phyloP scores from a whole-genome alignment of 1,140 invertebrate species.

The Drosophila burlai region DNA sequence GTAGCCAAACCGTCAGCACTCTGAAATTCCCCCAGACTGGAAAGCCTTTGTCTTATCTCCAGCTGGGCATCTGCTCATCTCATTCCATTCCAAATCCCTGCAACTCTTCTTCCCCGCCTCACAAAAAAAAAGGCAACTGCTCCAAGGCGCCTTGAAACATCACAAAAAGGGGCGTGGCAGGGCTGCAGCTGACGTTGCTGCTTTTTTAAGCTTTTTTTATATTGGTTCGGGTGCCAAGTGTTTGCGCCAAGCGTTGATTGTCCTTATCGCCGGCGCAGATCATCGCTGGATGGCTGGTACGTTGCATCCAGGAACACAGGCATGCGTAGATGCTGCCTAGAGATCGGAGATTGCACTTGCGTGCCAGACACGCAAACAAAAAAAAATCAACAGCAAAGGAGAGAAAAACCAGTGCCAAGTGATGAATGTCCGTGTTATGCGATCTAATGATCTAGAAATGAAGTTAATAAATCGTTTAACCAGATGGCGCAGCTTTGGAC shows the following conservation, averaged over 20 bases:
- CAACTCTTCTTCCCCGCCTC: neutral
- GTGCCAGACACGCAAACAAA: constrained; percentile 48
- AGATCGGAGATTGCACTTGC: constrained; percentile 63
- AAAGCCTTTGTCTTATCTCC: constrained; percentile 60
- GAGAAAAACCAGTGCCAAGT: constrained; percentile 60
- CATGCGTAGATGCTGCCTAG: constrained; percentile 76
- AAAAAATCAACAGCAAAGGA: constrained; percentile 1
- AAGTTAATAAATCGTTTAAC: constrained; percentile 84
- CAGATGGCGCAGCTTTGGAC: constrained; percentile 60
- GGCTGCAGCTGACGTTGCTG: constrained; percentile 23
- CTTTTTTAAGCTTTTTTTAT: constrained; percentile 1
- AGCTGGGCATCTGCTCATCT: constrained; percentile 53
- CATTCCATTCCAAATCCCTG: constrained; percentile 7
- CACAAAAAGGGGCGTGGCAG: constrained; percentile 44
- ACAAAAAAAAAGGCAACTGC: constrained; percentile 38
- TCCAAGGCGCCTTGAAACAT: constrained; percentile 49
- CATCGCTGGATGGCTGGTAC: constrained; percentile 15
- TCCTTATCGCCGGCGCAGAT: constrained; percentile 66
- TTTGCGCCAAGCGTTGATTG: constrained; percentile 83
- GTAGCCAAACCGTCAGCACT: constrained; percentile 1
- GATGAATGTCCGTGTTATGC: constrained; percentile 84
- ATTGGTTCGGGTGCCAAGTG: constrained; percentile 67
- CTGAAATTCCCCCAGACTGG: neutral
- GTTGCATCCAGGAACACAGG: constrained; percentile 24
- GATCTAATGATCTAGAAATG: constrained; percentile 85